Conservation (phyloP, 2,113 vertebrate species). For the Gopherus evgoodei region DNA sequence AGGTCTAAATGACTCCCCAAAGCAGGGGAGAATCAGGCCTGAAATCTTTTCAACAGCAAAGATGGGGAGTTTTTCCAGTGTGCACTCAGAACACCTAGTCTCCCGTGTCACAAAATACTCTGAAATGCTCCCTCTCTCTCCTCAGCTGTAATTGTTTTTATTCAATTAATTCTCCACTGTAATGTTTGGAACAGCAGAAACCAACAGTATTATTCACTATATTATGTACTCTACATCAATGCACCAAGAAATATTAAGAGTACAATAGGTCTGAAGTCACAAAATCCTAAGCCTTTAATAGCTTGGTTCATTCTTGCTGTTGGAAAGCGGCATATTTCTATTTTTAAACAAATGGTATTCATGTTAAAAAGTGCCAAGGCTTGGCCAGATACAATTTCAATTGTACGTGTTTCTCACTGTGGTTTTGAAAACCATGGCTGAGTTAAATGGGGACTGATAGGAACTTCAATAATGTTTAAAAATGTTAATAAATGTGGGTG, state of each 20-base stretch:
- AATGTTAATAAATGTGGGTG: background rate
- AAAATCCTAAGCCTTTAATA: conserved; percentile 58
- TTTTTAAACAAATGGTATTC: conserved; percentile 70
- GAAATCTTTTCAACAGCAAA: background rate
- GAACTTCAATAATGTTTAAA: conserved; percentile 6
- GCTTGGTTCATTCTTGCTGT: conserved; percentile 59
- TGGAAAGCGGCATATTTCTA: conserved; percentile 69
- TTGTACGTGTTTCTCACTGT: background rate
- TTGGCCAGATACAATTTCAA: background rate
- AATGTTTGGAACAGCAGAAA: conserved; percentile 52
- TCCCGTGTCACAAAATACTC: background rate
- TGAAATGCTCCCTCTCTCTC: conserved; percentile 30
- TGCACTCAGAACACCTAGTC: background rate
- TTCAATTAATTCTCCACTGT: conserved; percentile 67
- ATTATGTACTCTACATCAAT: conserved; percentile 23
- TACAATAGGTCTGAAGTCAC: conserved; percentile 66
- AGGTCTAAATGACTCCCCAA: accelerated
- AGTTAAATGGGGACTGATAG: background rate
- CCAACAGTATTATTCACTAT: conserved; percentile 38
- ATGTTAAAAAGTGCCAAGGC: conserved; percentile 55
- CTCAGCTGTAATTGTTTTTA: conserved; percentile 42
- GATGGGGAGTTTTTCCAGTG: background rate
- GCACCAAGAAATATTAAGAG: conserved; percentile 61
- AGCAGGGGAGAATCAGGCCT: background rate
- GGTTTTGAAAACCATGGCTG: conserved; percentile 4